Conservation (phyloP, 2,888 invertebrate genomes). For the Nemapogon koenigi region DNA sequence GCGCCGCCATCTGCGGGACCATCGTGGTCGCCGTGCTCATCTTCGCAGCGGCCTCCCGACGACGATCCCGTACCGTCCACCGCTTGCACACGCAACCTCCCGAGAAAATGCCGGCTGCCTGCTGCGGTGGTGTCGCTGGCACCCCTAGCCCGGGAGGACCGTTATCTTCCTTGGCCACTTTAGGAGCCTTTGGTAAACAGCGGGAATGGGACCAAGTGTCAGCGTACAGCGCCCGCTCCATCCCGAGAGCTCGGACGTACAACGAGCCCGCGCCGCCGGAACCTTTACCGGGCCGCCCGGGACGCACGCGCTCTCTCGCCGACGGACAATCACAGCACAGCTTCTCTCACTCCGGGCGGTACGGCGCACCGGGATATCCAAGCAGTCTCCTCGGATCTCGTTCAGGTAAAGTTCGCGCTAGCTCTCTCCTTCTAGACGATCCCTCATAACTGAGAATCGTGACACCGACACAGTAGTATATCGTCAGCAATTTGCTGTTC, state of each 20-base stretch:
- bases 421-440: neutral
- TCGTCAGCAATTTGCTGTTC: too few relatives aligned
- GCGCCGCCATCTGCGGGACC: slow-evolving; percentile 91
- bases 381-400: slow-evolving; percentile 66
- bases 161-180: slow-evolving; percentile 80
- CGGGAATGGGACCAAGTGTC: slow-evolving; percentile 80
- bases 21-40: slow-evolving; percentile 90
- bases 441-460: neutral
- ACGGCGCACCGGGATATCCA: slow-evolving; percentile 77
- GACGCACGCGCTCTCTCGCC: slow-evolving; percentile 80
- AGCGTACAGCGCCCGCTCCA: slow-evolving; percentile 89
- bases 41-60: slow-evolving; percentile 85
- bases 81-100: slow-evolving; percentile 71
- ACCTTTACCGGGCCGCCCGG: slow-evolving; percentile 80
- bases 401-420: slow-evolving; percentile 48
- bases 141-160: slow-evolving; percentile 82
- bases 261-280: slow-evolving; percentile 68
- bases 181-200: slow-evolving; percentile 84
- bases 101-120: slow-evolving; percentile 79
- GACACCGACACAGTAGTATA: too few relatives aligned
- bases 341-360: slow-evolving; percentile 84
- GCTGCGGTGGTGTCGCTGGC: slow-evolving; percentile 75
- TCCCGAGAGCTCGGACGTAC: slow-evolving; percentile 87
- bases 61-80: slow-evolving; percentile 80
- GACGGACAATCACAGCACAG: slow-evolving; percentile 92